Base-by-base conservation (phyloP, 2,888 invertebrate genomes). In the Plebejus argus region DNA sequence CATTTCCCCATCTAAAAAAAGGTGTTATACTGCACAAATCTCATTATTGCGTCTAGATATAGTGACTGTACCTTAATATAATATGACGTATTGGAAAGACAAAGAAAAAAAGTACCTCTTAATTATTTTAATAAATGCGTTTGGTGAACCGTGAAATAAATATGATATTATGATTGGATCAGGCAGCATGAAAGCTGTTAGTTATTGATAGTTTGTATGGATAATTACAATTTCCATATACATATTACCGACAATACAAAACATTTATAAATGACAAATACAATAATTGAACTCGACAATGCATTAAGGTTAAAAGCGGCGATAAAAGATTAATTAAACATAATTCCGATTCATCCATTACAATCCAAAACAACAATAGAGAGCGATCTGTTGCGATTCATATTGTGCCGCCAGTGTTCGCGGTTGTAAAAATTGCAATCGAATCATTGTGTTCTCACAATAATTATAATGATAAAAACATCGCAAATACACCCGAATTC, bases 311-410 rank as follows among this genome's bases (percentile, higher is more conserved):
- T 20, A 39, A 72, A 23, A 71, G 56, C 35, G 15, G 76, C 56
- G 77, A 82, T 81, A 80, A 79, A 81, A 79, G 79, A 79, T 80
- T 80, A 82, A 81, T 82, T 81, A 81, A 81, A 79, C 58, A 78
- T 78, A 79, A 79, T 80, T 71, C 79, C 77, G 77, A 77, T 75
- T 79, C 83, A 85, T 82, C 81, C 82, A 81, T 81, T 81, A 78
- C 71, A 81, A 79, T 77, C 56, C 76, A 79, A 82, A 53, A n/a
- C 74, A 74, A 82, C 82, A 85, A 84, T 84, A 82, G 83, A 81
- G 70, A 81, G 82, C 86, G 84, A 88, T 87, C 85, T 86, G 87
- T 86, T 82, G 83, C 87, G 84, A 88, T 89, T 88, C 85, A 86
- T 83, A 88, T 90, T 90, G 86, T 85, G 82, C 82, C 83, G 85